These are phyloP conservation scores for Polyergus mexicanus DNA, from an alignment of 1,140 invertebrate genomes.

Conservation along the genomic window DNA sequence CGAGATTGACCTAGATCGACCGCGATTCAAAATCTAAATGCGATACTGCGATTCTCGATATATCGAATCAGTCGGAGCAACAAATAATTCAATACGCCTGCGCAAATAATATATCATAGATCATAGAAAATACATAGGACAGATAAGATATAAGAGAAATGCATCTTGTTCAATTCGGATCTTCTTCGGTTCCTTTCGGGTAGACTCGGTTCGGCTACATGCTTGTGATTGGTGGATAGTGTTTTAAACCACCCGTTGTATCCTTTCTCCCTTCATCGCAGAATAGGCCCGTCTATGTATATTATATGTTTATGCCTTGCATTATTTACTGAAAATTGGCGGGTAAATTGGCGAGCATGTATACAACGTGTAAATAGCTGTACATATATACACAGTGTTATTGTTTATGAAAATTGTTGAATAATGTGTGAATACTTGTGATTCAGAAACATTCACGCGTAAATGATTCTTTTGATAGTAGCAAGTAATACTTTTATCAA, in stretches of 20 bases:
- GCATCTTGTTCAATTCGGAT: too few relatives aligned
- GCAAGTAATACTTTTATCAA: not conserved
- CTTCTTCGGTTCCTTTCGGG: not conserved
- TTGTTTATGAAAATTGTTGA: not conserved
- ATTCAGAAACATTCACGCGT: not conserved
- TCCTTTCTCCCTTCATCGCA: too few relatives aligned
- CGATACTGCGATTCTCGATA: not conserved
- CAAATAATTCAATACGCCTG: not conserved
- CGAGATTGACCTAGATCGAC: too few relatives aligned
- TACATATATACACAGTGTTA: not conserved
- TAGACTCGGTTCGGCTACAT: not conserved
- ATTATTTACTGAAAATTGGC: slow-evolving; percentile 40
- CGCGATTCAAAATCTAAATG: slow-evolving; percentile 23
- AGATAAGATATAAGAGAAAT: too few relatives aligned
- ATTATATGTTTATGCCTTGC: not conserved
- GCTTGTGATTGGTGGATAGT: too few relatives aligned
- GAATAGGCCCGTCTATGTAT: too few relatives aligned
- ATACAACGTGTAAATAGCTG: not conserved
- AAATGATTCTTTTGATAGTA: not conserved
- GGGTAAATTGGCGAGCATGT: not conserved
- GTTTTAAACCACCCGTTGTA: too few relatives aligned
- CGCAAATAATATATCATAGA: not conserved
- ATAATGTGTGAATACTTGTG: not conserved
- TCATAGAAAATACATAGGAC: too few relatives aligned
- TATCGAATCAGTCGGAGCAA: not conserved